phyloP scores from a whole-genome alignment of 2,888 invertebrate species.

The Trachelus stipa region DNA sequence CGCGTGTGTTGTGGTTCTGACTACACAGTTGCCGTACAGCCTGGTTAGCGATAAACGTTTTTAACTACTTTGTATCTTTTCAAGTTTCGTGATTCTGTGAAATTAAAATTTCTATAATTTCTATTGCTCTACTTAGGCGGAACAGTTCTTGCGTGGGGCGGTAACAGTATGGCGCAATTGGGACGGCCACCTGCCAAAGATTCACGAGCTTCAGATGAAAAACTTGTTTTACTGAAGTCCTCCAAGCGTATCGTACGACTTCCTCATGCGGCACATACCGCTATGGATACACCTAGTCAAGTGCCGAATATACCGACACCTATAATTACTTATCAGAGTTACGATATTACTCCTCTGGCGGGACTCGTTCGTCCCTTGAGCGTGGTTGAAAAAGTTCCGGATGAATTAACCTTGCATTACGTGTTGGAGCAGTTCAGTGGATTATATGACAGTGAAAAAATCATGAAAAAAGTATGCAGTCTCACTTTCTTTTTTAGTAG shows the following conservation, averaged over 20 bases:
- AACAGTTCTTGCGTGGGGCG: slow-evolving; percentile 81
- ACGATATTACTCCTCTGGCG: slow-evolving; percentile 56
- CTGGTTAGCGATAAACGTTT: slow-evolving; percentile 40
- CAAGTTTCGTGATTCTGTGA: background rate
- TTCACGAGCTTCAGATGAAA: slow-evolving; percentile 70
- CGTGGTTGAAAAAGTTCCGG: slow-evolving; percentile 56
- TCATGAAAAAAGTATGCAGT: slow-evolving; percentile 60
- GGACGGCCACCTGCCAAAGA: slow-evolving; percentile 71
- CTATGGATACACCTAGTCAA: slow-evolving; percentile 63
- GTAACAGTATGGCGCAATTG: slow-evolving; percentile 76
- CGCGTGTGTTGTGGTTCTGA: slow-evolving; percentile 80
- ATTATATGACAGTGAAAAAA: slow-evolving; percentile 58
- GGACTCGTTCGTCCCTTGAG: slow-evolving; percentile 54
- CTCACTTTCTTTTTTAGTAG: background rate
- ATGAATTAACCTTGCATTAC: slow-evolving; percentile 64
- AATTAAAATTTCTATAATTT: background rate
- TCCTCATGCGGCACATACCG: slow-evolving; percentile 66
- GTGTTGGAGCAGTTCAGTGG: slow-evolving; percentile 65
- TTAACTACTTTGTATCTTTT: background rate
- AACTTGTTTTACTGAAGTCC: slow-evolving; percentile 76
- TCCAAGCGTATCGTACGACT: slow-evolving; percentile 80
- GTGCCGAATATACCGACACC: slow-evolving; percentile 64
- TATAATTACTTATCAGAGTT: slow-evolving; percentile 62
- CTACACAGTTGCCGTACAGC: slow-evolving; percentile 77
- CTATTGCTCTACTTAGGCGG: slow-evolving; percentile 62